These are phyloP conservation scores for Dendrolimus kikuchii DNA, from an alignment of 1,140 invertebrate species.

Conservation along the genomic window DNA sequence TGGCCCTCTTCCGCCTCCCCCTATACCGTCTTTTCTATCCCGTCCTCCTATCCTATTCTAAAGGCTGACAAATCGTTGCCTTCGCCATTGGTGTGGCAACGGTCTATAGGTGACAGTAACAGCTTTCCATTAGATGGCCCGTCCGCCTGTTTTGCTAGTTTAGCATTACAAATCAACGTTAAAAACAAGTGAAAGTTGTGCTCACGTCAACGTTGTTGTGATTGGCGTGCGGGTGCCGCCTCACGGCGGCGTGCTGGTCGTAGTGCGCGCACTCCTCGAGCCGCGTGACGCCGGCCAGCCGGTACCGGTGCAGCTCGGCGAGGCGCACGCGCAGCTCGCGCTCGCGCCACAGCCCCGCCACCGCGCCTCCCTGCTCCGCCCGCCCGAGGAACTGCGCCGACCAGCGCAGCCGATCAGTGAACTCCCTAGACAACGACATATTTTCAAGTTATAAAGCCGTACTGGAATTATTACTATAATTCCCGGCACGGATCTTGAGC, in stretches of 20 bases:
- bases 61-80: too few relatives aligned
- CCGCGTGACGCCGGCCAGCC: conserved; percentile 84
- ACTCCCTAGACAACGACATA: conserved; percentile 71
- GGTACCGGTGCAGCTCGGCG: conserved; percentile 86
- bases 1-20: too few relatives aligned
- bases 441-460: too few relatives aligned
- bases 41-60: too few relatives aligned
- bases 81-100: neutral
- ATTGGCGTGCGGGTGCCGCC: conserved; percentile 38
- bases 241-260: conserved; percentile 79
- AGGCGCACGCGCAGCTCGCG: conserved; percentile 86
- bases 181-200: conserved; percentile 5
- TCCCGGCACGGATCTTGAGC: too few relatives aligned
- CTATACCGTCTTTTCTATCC: too few relatives aligned
- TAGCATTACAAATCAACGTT: neutral
- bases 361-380: conserved; percentile 85
- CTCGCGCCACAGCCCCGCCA: conserved; percentile 85
- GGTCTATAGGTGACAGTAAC: neutral
- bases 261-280: conserved; percentile 88
- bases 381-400: conserved; percentile 92
- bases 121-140: too few relatives aligned
- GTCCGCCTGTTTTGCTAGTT: too few relatives aligned
- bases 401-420: conserved; percentile 85
- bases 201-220: conserved; percentile 53
- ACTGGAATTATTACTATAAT: too few relatives aligned